These are phyloP conservation scores for Squalus acanthias DNA, from an alignment of 2,797 vertebrate species.

Conservation along the genomic window DNA sequence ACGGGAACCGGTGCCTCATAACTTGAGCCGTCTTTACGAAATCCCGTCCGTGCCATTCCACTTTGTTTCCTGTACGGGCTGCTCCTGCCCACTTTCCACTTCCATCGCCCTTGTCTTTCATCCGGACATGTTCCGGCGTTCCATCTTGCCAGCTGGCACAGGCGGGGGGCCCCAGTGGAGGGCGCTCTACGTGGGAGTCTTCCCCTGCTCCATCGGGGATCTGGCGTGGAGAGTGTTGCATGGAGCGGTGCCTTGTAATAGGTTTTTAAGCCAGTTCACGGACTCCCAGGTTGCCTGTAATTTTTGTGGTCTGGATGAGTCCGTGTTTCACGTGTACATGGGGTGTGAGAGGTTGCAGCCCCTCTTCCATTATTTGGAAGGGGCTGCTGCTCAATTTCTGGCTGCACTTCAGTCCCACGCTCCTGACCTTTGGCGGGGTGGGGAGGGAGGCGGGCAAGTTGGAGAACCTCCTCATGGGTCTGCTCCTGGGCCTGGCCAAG, in stretches of 20 bases:
- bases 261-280: no score
- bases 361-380: not conserved
- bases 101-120: not conserved
- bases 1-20: not conserved
- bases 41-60: no score
- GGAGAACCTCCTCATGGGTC: not conserved
- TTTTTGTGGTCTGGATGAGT: not conserved
- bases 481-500: not conserved
- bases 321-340: not conserved
- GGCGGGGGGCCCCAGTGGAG: not conserved
- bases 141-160: not conserved
- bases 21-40: not conserved
- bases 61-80: not conserved
- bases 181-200: not conserved
- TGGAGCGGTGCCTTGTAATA: not conserved
- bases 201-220: not conserved
- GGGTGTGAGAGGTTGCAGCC: not conserved
- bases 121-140: no score
- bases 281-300: not conserved
- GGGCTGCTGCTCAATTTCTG: no score
- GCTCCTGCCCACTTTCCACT: not conserved
- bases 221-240: not conserved
- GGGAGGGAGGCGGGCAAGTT: not conserved
- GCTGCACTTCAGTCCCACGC: not conserved
- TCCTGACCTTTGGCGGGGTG: not conserved